phyloP scores from a whole-genome alignment of 1,140 invertebrate genomes.

The Oreohelix idahoensis region DNA sequence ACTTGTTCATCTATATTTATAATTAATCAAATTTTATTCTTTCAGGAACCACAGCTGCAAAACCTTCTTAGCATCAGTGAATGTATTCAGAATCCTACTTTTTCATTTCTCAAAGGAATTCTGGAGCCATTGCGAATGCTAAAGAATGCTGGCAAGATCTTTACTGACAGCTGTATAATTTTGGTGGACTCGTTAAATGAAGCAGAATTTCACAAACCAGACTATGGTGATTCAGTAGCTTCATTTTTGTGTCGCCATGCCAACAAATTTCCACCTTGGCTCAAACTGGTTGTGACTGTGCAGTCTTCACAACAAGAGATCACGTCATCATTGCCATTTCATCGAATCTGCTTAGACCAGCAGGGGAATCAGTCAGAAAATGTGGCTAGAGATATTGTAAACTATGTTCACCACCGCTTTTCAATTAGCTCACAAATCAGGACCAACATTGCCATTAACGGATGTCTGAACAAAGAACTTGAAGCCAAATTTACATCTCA shows the following conservation, averaged over 20 bases:
- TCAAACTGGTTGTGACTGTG: slow-evolving; percentile 92
- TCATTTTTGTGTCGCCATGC: slow-evolving; percentile 89
- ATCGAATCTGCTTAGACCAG: slow-evolving; percentile 73
- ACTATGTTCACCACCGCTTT: slow-evolving; percentile 88
- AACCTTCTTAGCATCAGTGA: slow-evolving; percentile 80
- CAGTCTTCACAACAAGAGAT: slow-evolving; percentile 87
- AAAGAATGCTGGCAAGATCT: slow-evolving; percentile 82
- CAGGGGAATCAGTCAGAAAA: background rate
- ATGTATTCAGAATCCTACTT: slow-evolving; percentile 91
- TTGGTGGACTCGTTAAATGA: slow-evolving; percentile 93
- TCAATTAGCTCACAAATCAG: slow-evolving; percentile 85
- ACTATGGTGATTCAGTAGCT: slow-evolving; percentile 92
- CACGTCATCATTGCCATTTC: slow-evolving; percentile 86
- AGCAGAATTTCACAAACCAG: slow-evolving; percentile 93
- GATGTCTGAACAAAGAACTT: slow-evolving; percentile 75
- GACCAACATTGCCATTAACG: slow-evolving; percentile 84
- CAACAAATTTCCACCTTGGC: slow-evolving; percentile 88
- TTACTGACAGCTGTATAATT: slow-evolving; percentile 79
- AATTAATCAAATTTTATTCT: too few species aligned
- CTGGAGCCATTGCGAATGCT: slow-evolving; percentile 87
- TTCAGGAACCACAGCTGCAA: slow-evolving; percentile 81
- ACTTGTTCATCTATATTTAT: too few species aligned
- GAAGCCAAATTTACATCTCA: slow-evolving; percentile 88
- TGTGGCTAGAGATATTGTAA: slow-evolving; percentile 83
- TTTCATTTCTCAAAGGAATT: slow-evolving; percentile 85